These are phyloP conservation scores for Pachydiplax longipennis DNA, from an alignment of 2,888 invertebrate species.

Conservation along the genomic window DNA sequence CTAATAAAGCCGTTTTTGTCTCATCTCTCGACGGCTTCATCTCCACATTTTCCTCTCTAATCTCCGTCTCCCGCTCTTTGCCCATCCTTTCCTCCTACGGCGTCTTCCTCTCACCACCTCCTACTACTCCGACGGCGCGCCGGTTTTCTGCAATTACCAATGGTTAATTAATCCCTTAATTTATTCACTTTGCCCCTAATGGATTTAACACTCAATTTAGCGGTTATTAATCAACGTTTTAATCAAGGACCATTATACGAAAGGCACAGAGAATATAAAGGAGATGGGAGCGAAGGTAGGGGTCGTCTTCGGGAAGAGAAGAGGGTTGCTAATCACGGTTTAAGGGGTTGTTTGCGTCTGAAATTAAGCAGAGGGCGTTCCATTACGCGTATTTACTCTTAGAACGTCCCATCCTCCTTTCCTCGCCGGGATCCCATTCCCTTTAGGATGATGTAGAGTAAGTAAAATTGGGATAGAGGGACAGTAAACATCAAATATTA, in stretches of 20 bases:
- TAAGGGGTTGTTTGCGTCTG: conserved; percentile 42
- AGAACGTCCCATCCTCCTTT: background rate
- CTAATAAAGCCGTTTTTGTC: background rate
- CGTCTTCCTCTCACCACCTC: background rate
- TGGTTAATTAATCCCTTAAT: conserved; percentile 65
- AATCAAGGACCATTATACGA: conserved; percentile 59
- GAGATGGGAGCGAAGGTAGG: background rate
- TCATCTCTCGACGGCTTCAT: conserved; percentile 59
- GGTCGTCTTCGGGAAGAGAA: background rate
- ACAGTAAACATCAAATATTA: background rate
- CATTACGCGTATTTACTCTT: conserved; percentile 18
- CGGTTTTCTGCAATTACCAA: conserved; percentile 57
- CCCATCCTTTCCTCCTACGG: conserved; percentile 48
- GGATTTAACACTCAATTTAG: conserved; percentile 65
- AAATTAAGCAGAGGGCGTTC: conserved; percentile 42
- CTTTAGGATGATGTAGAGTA: background rate
- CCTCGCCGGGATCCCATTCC: background rate
- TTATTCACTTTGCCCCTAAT: conserved; percentile 62
- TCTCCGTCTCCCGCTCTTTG: conserved; percentile 50
- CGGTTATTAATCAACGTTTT: conserved; percentile 68
- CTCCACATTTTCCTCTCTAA: conserved; percentile 54
- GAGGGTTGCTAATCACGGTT: conserved; percentile 40
- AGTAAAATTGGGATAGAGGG: background rate
- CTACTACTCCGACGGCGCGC: conserved; percentile 12
- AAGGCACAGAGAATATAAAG: background rate